phyloP scores from a whole-genome alignment of 2,888 invertebrate species.

The Ophonus ardosiacus region DNA sequence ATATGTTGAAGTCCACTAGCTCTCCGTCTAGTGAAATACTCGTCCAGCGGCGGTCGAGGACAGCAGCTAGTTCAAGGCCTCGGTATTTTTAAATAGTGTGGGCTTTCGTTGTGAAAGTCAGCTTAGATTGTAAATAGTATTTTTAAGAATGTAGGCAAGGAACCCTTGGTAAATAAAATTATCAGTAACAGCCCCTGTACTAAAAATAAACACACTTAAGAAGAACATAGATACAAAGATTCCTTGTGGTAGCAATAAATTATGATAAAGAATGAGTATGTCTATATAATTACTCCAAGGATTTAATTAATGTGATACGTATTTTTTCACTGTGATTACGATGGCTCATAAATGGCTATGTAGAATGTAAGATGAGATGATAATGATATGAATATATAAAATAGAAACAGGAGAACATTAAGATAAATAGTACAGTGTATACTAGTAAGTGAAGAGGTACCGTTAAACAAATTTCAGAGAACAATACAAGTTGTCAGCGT shows the following conservation, averaged over 20 bases:
- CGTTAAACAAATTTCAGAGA: background rate
- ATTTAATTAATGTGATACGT: background rate
- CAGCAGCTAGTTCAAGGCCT: background rate
- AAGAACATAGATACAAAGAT: background rate
- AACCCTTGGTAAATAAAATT: background rate
- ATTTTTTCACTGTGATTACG: background rate
- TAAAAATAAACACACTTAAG: slow-evolving; percentile 15
- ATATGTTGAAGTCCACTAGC: background rate
- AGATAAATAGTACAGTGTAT: too few species aligned
- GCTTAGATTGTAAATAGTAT: background rate
- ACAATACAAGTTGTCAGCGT: background rate
- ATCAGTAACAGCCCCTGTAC: background rate
- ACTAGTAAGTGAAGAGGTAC: too few species aligned
- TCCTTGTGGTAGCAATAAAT: background rate
- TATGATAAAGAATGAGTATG: background rate
- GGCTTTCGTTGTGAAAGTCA: background rate
- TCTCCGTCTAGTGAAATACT: background rate
- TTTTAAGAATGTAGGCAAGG: background rate
- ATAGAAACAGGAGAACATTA: too few species aligned
- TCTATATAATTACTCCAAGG: background rate
- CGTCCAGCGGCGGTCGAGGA: background rate
- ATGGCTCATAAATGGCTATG: background rate
- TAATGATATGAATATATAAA: too few species aligned
- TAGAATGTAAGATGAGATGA: background rate
- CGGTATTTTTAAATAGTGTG: background rate